These are phyloP conservation scores for Coracias cyanogaster DNA, from an alignment of 2,797 vertebrate species.

Conservation along the genomic window DNA sequence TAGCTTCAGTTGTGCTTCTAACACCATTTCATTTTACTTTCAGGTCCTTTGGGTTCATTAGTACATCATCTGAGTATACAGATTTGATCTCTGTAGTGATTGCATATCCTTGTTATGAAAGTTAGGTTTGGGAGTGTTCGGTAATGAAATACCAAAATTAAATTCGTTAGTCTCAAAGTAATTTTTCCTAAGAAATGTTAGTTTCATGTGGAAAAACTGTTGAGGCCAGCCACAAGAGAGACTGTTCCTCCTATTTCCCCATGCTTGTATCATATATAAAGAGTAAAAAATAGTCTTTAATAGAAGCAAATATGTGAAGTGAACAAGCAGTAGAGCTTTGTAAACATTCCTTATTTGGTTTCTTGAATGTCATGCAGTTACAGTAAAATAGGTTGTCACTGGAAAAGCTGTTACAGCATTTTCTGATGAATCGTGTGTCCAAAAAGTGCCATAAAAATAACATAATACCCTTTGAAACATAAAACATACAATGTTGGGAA, in stretches of 20 bases:
- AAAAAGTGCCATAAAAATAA: background rate
- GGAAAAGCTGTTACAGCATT: background rate
- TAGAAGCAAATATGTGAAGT: background rate
- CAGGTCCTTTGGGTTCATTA: background rate
- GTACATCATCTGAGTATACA: background rate
- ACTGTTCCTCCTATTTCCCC: background rate
- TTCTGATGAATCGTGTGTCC: background rate
- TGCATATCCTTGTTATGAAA: background rate
- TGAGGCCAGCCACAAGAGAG: background rate
- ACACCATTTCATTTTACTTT: background rate
- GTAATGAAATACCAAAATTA: background rate
- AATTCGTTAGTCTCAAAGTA: background rate
- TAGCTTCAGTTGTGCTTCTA: background rate
- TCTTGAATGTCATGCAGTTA: background rate
- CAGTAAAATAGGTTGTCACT: background rate
- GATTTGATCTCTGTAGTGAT: background rate
- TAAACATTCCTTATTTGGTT: background rate
- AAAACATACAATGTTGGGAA: background rate
- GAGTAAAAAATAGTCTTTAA: background rate
- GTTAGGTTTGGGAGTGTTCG: background rate
- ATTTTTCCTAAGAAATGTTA: background rate
- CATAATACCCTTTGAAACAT: background rate
- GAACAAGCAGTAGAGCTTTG: background rate
- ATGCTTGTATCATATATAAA: background rate
- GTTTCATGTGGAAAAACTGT: background rate